Percentiles rank a stretch among this genome's conserved stretches.
Conservation (phyloP, 2,888 invertebrate genomes). For the Ochropacha duplaris region DNA sequence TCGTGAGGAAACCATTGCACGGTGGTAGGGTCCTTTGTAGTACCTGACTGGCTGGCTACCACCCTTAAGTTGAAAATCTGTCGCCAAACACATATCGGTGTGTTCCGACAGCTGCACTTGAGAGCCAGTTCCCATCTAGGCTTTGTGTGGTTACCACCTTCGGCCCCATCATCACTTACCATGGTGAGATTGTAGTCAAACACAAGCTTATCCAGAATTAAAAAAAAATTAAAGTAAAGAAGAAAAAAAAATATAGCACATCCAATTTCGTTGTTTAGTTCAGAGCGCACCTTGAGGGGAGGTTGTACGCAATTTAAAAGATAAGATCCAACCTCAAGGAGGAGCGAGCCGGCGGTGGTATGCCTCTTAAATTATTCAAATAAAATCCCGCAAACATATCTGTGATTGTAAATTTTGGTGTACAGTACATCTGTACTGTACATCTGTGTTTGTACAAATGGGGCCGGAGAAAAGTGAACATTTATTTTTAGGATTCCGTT, state of each 20-base stretch:
- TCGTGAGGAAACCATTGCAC: too few relatives aligned
- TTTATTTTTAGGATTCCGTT: neutral
- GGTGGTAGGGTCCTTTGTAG: too few relatives aligned
- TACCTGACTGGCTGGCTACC: too few relatives aligned
- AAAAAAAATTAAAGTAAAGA: too few relatives aligned
- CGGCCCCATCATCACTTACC: too few relatives aligned
- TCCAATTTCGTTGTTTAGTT: neutral
- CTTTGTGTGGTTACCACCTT: too few relatives aligned
- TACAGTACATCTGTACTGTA: slow-evolving; percentile 57
- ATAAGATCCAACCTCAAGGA: slow-evolving; percentile 60
- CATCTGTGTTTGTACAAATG: slow-evolving; percentile 51
- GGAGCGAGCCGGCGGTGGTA: slow-evolving; percentile 31
- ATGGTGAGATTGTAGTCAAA: too few relatives aligned
- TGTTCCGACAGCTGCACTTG: too few relatives aligned
- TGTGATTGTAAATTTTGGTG: slow-evolving; percentile 71
- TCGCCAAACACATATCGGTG: too few relatives aligned
- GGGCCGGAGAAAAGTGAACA: slow-evolving; percentile 15
- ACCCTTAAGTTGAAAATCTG: too few relatives aligned
- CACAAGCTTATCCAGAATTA: too few relatives aligned
- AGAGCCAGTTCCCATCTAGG: too few relatives aligned
- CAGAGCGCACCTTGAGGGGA: slow-evolving; percentile 40
- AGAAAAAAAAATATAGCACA: slow-evolving; percentile 20
- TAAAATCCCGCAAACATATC: slow-evolving; percentile 68
- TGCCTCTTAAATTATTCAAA: slow-evolving; percentile 73
- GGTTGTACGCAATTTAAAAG: slow-evolving; percentile 64